These are phyloP conservation scores for Pachliopta kotzebuea DNA, from an alignment of 2,888 invertebrate genomes.

Conservation along the genomic window DNA sequence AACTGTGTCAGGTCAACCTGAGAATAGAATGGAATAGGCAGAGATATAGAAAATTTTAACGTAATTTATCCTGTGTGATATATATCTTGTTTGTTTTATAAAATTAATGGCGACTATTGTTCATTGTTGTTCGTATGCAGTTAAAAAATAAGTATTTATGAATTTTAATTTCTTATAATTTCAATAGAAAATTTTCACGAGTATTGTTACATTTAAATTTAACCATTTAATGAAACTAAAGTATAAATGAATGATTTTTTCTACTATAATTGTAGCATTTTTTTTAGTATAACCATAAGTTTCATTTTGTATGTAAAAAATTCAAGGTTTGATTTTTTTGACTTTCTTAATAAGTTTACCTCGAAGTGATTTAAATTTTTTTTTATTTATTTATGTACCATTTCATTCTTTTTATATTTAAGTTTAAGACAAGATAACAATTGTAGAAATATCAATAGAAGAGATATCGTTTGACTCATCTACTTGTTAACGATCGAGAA, in stretches of 20 bases:
- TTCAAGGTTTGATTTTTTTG: no score
- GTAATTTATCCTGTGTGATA: neutral
- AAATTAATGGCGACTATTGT: slow-evolving; percentile 14
- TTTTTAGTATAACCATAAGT: no score
- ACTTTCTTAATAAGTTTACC: no score
- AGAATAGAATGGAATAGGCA: slow-evolving; percentile 14
- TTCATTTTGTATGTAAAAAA: no score
- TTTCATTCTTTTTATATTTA: neutral
- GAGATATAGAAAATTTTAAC: slow-evolving; percentile 10
- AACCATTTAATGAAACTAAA: no score
- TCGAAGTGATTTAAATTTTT: no score
- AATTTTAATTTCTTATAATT: no score
- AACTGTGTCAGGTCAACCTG: slow-evolving; percentile 29
- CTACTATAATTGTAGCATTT: no score
- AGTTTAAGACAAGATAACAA: neutral
- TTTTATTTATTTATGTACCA: no score
- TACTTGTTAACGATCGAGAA: slow-evolving; percentile 32
- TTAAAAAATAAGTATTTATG: neutral
- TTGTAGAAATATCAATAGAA: slow-evolving; percentile 30
- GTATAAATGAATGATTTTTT: no score
- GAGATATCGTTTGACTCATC: slow-evolving; percentile 32
- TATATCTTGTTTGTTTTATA: slow-evolving; percentile 6
- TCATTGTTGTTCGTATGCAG: neutral
- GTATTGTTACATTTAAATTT: no score
- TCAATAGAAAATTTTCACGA: no score